phyloP scores from a whole-genome alignment of 2,888 invertebrate species.

The Folsomia candida region DNA sequence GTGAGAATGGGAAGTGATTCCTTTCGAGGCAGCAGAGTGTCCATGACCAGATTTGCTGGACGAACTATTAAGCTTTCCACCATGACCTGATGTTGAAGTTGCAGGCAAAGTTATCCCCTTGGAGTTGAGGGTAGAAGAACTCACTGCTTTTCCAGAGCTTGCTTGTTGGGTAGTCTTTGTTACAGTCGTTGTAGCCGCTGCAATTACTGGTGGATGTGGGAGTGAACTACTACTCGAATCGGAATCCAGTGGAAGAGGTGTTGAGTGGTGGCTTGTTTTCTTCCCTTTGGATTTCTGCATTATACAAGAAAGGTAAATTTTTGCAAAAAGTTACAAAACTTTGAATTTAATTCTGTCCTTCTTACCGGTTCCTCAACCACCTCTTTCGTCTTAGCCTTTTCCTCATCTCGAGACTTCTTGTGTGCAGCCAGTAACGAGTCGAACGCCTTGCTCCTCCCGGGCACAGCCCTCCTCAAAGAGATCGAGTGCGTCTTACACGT shows the following conservation, averaged over 20 bases:
- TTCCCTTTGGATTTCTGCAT: conserved; percentile 12
- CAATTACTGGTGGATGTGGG: neutral
- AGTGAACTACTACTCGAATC: neutral
- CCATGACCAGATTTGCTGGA: too few species aligned
- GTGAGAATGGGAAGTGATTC: neutral
- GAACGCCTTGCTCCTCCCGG: conserved; percentile 70
- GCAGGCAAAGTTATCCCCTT: neutral
- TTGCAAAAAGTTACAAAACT: too few species aligned
- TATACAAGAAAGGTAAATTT: neutral
- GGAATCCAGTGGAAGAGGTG: neutral
- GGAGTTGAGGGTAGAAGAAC: neutral
- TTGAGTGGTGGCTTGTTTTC: neutral
- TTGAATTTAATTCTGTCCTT: too few species aligned
- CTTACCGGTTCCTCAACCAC: neutral
- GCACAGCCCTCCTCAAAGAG: conserved; percentile 67
- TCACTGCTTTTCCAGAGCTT: neutral
- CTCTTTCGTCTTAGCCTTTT: conserved; percentile 21
- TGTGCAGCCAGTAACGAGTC: conserved; percentile 73
- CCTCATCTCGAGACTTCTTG: conserved; percentile 63
- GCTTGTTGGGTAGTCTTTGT: neutral
- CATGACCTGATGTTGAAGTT: neutral
- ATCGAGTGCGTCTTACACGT: conserved; percentile 66
- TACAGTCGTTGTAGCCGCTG: neutral
- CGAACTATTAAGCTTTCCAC: neutral
- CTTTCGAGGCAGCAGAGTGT: neutral